Conservation (phyloP, 1,140 invertebrate species). For the Acromyrmex echinatior region DNA sequence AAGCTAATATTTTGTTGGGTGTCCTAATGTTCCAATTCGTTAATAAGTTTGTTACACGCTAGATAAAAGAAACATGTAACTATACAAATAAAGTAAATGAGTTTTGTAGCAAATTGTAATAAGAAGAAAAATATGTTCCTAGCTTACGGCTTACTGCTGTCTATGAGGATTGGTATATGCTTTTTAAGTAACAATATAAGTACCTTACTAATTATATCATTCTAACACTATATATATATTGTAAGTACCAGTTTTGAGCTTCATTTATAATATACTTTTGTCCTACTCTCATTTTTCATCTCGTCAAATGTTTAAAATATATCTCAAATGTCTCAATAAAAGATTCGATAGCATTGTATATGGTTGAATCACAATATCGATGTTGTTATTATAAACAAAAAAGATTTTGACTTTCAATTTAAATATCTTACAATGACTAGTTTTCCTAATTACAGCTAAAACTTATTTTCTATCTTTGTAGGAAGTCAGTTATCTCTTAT, state of each 20-base stretch:
- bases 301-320: constrained; percentile 59
- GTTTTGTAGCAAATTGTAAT: constrained; percentile 58
- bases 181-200: constrained; percentile 71
- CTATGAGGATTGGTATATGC: constrained; percentile 69
- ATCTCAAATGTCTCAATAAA: constrained; percentile 59
- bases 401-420: constrained; percentile 48
- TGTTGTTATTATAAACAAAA: constrained; percentile 59
- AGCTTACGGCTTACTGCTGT: constrained; percentile 80
- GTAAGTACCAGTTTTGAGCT: constrained; percentile 61
- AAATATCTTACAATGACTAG: constrained; percentile 55
- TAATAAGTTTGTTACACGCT: constrained; percentile 37
- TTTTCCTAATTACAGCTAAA: constrained; percentile 61
- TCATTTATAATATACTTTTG: constrained; percentile 42
- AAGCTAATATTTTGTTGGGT: constrained; percentile 43
- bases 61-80: constrained; percentile 38
- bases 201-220: constrained; percentile 62
- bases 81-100: constrained; percentile 41
- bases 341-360: constrained; percentile 65
- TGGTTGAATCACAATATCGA: constrained; percentile 69
- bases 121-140: constrained; percentile 75
- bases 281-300: constrained; percentile 47
- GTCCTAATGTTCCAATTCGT: constrained; percentile 1
- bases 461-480: constrained; percentile 50
- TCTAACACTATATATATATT: constrained; percentile 42
- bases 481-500: constrained; percentile 26